Percentiles rank a stretch among this genome's conserved stretches.
Conservation (phyloP, 2,113 vertebrate species). For the Sardina pilchardus region DNA sequence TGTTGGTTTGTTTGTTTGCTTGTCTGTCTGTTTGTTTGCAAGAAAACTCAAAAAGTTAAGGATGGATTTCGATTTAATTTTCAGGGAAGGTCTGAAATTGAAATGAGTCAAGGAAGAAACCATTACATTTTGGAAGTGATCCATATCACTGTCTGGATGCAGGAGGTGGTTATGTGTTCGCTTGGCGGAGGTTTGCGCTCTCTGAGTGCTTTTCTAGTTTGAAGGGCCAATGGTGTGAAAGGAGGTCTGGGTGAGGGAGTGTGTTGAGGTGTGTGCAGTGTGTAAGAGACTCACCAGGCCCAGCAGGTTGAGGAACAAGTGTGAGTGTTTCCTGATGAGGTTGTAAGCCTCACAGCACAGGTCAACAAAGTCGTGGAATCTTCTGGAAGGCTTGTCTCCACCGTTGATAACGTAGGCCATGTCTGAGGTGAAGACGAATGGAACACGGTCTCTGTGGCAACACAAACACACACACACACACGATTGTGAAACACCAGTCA, state of each 20-base stretch:
- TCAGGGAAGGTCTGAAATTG: no score
- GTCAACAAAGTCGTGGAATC: constrained; percentile 98
- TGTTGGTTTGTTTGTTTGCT: no score
- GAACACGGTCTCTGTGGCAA: constrained; percentile 85
- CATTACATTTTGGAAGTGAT: no score
- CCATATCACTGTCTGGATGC: no score
- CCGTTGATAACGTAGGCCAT: constrained; percentile 99
- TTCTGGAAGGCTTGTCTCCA: constrained; percentile 94
- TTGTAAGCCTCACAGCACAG: constrained; percentile 98
- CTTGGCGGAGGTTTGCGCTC: no score
- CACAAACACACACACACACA: constrained; percentile 6
- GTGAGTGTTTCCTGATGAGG: constrained; percentile 95
- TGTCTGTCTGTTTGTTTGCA: no score
- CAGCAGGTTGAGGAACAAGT: constrained; percentile 96
- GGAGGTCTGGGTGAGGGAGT: not conserved
- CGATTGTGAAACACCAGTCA: not conserved
- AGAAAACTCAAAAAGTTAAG: no score
- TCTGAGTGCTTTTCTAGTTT: no score
- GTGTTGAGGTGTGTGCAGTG: not conserved
- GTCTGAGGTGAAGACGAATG: constrained; percentile 97
- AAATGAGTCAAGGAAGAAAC: no score
- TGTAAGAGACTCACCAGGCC: constrained; percentile 78
- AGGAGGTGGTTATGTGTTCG: no score
- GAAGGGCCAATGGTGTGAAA: no score
- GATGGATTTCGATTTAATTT: no score